A percentile compares a stretch with the other conserved stretches of the same genome.
phyloP scores from a whole-genome alignment of 2,113 vertebrate genomes.

The Albula glossodonta region DNA sequence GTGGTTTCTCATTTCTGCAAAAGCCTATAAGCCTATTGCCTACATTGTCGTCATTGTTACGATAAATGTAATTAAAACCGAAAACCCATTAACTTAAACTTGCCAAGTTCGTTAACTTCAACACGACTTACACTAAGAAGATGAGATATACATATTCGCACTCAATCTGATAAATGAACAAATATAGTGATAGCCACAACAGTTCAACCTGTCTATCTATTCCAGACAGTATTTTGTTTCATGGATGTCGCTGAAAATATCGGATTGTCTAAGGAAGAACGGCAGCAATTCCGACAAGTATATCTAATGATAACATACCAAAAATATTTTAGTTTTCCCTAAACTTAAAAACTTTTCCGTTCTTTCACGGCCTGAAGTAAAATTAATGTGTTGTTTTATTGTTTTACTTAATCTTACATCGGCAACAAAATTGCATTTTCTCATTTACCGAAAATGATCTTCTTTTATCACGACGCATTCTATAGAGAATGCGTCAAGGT shows the following conservation, averaged over 20 bases:
- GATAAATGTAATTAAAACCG: neutral
- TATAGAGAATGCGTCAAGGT: too few species aligned
- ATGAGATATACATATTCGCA: neutral
- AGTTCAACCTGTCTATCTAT: neutral
- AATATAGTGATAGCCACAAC: neutral
- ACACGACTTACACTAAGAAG: neutral
- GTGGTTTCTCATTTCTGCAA: neutral
- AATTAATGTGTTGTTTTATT: neutral
- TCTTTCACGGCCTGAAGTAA: neutral
- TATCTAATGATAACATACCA: neutral
- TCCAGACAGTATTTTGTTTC: neutral
- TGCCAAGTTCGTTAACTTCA: neutral
- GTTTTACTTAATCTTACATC: neutral
- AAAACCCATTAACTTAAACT: neutral
- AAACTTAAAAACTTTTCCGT: neutral
- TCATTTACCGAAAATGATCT: neutral
- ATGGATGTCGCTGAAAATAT: neutral
- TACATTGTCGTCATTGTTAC: neutral
- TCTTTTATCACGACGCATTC: neutral
- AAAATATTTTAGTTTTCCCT: neutral
- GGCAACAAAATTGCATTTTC: neutral
- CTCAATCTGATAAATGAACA: neutral
- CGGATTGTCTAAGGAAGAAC: too few species aligned
- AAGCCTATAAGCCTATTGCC: neutral
- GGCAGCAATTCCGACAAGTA: too few species aligned